Conservation (phyloP, 2,113 vertebrate genomes). For the Caracal caracal region DNA sequence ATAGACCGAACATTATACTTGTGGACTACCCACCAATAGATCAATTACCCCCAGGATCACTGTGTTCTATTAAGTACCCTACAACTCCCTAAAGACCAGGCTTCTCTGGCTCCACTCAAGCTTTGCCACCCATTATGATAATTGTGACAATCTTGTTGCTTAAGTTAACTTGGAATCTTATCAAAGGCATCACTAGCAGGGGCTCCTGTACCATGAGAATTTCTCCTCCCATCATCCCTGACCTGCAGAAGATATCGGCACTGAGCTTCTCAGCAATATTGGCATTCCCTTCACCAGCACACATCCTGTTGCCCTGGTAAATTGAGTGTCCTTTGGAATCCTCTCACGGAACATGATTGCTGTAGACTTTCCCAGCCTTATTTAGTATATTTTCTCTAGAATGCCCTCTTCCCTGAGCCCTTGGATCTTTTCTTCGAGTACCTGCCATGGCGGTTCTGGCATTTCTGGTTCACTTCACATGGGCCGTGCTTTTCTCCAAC, state of each 20-base stretch:
- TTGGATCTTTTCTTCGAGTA: background rate
- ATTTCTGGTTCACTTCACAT: background rate
- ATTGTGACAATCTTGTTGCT: background rate
- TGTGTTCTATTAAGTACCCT: background rate
- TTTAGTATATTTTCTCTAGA: background rate
- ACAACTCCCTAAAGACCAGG: background rate
- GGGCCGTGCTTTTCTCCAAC: background rate
- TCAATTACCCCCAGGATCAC: background rate
- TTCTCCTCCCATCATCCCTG: background rate
- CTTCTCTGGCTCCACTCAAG: background rate
- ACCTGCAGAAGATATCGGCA: background rate
- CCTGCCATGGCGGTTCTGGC: background rate
- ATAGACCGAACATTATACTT: background rate
- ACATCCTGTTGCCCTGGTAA: background rate
- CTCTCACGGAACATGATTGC: background rate
- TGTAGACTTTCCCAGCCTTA: background rate
- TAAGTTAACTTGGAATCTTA: background rate
- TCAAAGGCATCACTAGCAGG: background rate
- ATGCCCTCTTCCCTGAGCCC: background rate
- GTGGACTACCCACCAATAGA: background rate
- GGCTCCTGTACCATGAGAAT: background rate
- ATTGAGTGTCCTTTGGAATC: background rate
- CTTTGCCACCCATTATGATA: background rate
- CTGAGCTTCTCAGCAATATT: background rate
- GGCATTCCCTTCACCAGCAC: rapidly evolving